phyloP scores from a whole-genome alignment of 2,888 invertebrate species.

The Halocaridina rubra region DNA sequence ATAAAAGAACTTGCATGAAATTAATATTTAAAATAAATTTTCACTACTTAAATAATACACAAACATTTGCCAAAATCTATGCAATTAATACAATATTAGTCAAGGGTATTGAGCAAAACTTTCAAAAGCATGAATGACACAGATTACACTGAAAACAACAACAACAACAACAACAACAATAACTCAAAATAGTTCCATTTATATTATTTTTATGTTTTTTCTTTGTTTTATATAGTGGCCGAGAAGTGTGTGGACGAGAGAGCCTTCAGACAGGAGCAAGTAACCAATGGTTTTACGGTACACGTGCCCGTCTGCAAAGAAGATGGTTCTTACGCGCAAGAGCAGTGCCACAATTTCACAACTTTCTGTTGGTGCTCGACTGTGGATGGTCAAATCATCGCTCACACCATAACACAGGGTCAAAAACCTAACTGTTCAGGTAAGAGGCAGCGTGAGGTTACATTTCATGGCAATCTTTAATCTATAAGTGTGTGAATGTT shows the following conservation, averaged over 20 bases:
- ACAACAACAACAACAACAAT: too few relatives aligned
- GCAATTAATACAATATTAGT: too few relatives aligned
- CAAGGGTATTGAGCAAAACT: too few relatives aligned
- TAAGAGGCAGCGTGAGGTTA: neutral
- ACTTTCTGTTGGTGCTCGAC: constrained; percentile 43
- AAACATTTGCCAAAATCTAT: too few relatives aligned
- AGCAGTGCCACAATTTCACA: constrained; percentile 49
- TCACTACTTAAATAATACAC: too few relatives aligned
- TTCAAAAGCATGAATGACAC: too few relatives aligned
- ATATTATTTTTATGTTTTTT: too few relatives aligned
- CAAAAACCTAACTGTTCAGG: constrained; percentile 15
- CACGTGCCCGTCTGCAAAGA: constrained; percentile 28
- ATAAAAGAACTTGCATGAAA: too few relatives aligned
- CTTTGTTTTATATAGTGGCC: neutral
- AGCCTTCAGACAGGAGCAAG: neutral
- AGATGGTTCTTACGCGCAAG: constrained; percentile 34
- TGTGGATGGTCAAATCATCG: constrained; percentile 24
- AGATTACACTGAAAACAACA: too few relatives aligned
- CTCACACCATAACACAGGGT: constrained; percentile 3
- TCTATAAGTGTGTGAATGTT: neutral
- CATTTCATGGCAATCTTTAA: neutral
- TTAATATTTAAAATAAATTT: too few relatives aligned
- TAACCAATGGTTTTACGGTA: constrained; percentile 9
- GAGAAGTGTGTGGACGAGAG: constrained; percentile 38
- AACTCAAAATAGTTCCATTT: too few relatives aligned